These are phyloP conservation scores for Hypocryptadius cinnamomeus DNA, from an alignment of 2,113 vertebrate species.

Conservation along the genomic window DNA sequence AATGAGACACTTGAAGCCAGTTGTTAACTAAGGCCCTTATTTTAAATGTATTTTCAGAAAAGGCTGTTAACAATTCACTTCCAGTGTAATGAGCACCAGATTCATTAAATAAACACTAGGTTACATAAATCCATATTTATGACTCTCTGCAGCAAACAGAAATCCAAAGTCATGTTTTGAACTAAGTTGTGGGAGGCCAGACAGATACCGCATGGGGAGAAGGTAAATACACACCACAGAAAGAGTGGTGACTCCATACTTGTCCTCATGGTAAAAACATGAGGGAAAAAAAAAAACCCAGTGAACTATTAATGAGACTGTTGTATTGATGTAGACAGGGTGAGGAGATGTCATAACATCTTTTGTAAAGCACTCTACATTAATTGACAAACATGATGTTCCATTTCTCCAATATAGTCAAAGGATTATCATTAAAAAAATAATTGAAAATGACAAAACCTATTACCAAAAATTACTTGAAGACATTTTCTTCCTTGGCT, in stretches of 20 bases:
- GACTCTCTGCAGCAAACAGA: neutral
- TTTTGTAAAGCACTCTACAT: neutral
- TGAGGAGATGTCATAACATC: neutral
- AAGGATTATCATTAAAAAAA: neutral
- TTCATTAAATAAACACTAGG: slow-evolving; percentile 4
- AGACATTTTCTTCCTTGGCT: neutral
- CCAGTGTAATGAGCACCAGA: neutral
- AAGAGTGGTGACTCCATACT: neutral
- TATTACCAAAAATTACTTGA: neutral
- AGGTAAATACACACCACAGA: neutral
- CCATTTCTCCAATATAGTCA: neutral
- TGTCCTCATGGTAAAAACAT: neutral
- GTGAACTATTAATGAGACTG: neutral
- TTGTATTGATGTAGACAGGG: neutral
- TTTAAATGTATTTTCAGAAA: neutral
- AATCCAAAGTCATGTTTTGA: neutral
- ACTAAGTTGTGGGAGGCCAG: neutral
- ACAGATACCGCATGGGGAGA: neutral
- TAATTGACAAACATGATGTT: slow-evolving; percentile 37
- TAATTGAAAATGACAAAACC: neutral
- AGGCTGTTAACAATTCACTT: neutral
- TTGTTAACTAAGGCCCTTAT: neutral
- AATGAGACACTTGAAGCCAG: neutral
- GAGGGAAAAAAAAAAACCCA: rapidly evolving
- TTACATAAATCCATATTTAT: slow-evolving; percentile 3